A percentile compares a stretch with the other conserved stretches of the same genome.
Evolutionary conservation across 2,888 invertebrate genomes (phyloP).

Genomic region (Eupithecia insigniata): DNA sequence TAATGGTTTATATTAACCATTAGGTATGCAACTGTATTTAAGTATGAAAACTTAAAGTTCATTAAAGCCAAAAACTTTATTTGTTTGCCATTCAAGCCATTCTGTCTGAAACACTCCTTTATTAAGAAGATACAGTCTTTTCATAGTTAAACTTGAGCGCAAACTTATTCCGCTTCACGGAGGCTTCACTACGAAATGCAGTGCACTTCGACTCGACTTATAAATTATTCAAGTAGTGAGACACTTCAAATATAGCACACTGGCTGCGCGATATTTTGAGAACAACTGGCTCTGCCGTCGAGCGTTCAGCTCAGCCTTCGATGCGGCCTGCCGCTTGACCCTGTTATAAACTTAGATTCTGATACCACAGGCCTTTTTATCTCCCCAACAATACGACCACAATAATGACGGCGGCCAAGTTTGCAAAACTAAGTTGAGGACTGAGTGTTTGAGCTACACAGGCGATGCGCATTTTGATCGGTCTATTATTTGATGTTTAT

Average conservation of each 20-base stretch:
- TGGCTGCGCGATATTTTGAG: constrained; percentile 76
- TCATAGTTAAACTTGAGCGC: constrained; percentile 56
- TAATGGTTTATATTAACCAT: background rate
- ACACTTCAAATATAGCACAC: constrained; percentile 80
- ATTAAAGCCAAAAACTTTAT: constrained; percentile 27
- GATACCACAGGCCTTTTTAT: constrained; percentile 38
- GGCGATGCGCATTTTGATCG: background rate
- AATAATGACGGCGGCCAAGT: constrained; percentile 20
- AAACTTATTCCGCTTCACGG: constrained; percentile 61
- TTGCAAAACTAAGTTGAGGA: constrained; percentile 6
- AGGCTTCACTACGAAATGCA: constrained; percentile 73
- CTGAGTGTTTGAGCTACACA: constrained; percentile 1
- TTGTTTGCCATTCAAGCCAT: constrained; percentile 30
- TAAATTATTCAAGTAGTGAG: constrained; percentile 82
- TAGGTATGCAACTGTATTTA: background rate
- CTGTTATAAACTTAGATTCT: constrained; percentile 52
- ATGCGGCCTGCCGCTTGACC: constrained; percentile 59
- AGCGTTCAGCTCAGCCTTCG: constrained; percentile 39
- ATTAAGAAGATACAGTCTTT: constrained; percentile 44
- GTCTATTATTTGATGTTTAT: background rate
- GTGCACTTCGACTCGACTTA: constrained; percentile 75
- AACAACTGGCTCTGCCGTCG: constrained; percentile 60
- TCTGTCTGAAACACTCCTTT: constrained; percentile 31
- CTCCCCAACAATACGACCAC: constrained; percentile 28
- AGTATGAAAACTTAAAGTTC: constrained; percentile 14